Percentiles rank a stretch among this genome's conserved stretches.
Conservation (phyloP, 2,888 invertebrate species). For the Silvanus unidentatus region DNA sequence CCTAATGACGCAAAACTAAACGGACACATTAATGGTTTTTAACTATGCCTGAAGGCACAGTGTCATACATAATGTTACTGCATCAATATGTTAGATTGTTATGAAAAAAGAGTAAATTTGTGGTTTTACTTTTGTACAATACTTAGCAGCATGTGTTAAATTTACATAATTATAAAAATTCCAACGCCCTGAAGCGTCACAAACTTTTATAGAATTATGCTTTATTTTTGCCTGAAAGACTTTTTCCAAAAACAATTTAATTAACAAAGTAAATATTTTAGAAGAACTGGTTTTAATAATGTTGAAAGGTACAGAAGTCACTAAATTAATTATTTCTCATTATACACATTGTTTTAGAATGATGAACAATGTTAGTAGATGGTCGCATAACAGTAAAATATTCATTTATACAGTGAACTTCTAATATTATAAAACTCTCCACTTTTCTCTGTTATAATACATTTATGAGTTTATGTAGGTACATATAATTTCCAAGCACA, state of each 20-base stretch:
- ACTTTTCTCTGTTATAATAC: slow-evolving; percentile 1
- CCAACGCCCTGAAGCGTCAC: too few relatives aligned
- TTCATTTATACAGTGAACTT: slow-evolving; percentile 2
- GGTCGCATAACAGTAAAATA: neutral
- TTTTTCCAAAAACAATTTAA: too few relatives aligned
- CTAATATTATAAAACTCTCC: neutral
- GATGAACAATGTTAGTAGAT: neutral
- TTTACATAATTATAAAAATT: too few relatives aligned
- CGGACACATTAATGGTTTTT: slow-evolving; percentile 11
- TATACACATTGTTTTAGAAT: neutral
- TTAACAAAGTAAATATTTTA: too few relatives aligned
- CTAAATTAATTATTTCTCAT: slow-evolving; percentile 3
- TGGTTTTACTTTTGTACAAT: too few relatives aligned
- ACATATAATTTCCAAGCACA: neutral
- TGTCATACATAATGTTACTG: too few relatives aligned
- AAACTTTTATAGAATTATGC: too few relatives aligned
- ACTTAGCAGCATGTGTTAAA: too few relatives aligned
- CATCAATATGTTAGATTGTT: too few relatives aligned
- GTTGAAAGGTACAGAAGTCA: slow-evolving; percentile 1
- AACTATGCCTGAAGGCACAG: neutral
- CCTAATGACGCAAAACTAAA: slow-evolving; percentile 33
- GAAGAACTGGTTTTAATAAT: neutral
- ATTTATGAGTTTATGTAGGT: too few relatives aligned
- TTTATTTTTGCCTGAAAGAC: too few relatives aligned
- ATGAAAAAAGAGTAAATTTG: too few relatives aligned